Conservation (phyloP, 1,140 invertebrate species). For the Leptinotarsa lineolata region DNA sequence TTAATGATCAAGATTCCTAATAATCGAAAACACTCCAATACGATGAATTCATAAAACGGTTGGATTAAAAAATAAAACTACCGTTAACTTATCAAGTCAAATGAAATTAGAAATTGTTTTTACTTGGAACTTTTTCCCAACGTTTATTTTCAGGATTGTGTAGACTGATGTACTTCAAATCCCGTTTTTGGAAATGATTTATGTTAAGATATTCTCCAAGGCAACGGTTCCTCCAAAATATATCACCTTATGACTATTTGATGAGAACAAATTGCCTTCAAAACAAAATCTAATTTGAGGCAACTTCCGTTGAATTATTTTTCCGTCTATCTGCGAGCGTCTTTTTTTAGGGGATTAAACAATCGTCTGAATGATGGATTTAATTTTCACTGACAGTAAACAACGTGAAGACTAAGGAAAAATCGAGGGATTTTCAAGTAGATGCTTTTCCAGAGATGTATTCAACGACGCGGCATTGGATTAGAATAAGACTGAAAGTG, state of each 20-base stretch:
- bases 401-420: slow-evolving; percentile 1
- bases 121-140: too few species aligned
- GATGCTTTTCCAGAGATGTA: not conserved
- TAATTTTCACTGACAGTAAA: slow-evolving; percentile 24
- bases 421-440: not conserved
- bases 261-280: slow-evolving; percentile 18
- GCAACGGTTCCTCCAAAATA: slow-evolving; percentile 10
- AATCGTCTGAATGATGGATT: slow-evolving; percentile 22
- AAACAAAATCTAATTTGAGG: slow-evolving; percentile 19
- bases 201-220: slow-evolving; percentile 5
- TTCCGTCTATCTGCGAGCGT: not conserved
- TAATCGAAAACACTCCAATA: too few species aligned
- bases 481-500: too few species aligned
- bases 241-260: slow-evolving; percentile 23
- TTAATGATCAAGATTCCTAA: too few species aligned
- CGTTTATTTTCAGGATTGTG: too few species aligned
- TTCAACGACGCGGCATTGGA: not conserved
- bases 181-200: not conserved
- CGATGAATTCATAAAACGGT: too few species aligned
- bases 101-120: too few species aligned
- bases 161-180: too few species aligned
- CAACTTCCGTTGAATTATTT: slow-evolving; percentile 18
- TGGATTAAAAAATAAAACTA: too few species aligned
- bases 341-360: slow-evolving; percentile 17
- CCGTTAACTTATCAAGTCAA: too few species aligned